phyloP scores from a whole-genome alignment of 2,113 vertebrate genomes.

The Galbula dea region DNA sequence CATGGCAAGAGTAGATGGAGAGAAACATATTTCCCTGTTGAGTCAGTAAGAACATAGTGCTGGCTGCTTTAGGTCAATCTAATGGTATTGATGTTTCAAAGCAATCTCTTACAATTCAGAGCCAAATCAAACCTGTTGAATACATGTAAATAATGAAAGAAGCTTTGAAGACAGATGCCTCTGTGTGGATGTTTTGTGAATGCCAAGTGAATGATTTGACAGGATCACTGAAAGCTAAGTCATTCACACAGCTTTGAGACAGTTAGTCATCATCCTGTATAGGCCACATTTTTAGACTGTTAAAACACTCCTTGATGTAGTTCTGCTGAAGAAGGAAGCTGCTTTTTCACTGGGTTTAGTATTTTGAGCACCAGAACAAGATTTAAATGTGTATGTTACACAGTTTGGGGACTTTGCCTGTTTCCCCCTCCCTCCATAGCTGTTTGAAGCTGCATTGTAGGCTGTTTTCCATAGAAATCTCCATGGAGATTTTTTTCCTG shows the following conservation, averaged over 20 bases:
- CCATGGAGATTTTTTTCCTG: not conserved
- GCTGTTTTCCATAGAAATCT: slow-evolving; percentile 2
- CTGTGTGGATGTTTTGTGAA: not conserved
- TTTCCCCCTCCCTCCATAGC: not conserved
- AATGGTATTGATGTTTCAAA: not conserved
- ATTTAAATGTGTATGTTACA: not conserved
- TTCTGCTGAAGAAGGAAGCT: not conserved
- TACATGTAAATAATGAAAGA: not conserved
- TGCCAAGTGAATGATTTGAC: not conserved
- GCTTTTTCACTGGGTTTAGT: not conserved
- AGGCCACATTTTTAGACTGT: not conserved
- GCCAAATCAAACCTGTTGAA: not conserved
- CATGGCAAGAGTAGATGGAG: not conserved
- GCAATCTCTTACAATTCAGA: not conserved
- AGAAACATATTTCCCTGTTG: not conserved
- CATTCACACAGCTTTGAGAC: not conserved
- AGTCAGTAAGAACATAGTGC: not conserved
- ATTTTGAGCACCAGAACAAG: not conserved
- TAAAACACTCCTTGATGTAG: not conserved
- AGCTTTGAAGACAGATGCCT: not conserved
- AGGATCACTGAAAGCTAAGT: not conserved
- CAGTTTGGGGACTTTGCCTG: not conserved
- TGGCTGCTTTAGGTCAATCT: not conserved
- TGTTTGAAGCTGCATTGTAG: not conserved
- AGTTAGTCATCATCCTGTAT: not conserved